Evolutionary conservation across 2,888 invertebrate genomes (phyloP).

Genomic region (Lepidocyrtoides sp.): DNA sequence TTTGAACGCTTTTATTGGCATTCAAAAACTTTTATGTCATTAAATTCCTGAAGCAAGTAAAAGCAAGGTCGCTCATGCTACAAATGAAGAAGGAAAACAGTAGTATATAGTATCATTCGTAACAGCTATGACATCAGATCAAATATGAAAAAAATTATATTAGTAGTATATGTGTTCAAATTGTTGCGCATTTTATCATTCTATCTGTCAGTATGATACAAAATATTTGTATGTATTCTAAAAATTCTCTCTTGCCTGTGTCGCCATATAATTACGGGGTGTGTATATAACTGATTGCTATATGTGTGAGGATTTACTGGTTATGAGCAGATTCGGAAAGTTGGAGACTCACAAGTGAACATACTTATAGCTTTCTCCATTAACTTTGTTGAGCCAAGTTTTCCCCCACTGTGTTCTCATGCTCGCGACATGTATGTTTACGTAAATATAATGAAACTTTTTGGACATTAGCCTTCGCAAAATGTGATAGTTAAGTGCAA

Average conservation of each 20-base stretch:
- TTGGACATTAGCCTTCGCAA: conserved; percentile 39
- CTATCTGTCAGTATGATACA: not conserved
- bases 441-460: conserved; percentile 45
- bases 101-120: not conserved
- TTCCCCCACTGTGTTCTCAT: not conserved
- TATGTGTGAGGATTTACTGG: not conserved
- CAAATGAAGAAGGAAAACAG: not conserved
- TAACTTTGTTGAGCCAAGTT: conserved; percentile 23
- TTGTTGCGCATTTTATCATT: conserved; percentile 40
- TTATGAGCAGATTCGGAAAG: conserved; percentile 46
- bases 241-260: not conserved
- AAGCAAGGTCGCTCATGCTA: conserved; percentile 42
- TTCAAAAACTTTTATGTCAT: not conserved
- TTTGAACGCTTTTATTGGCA: conserved; percentile 9
- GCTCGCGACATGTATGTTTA: conserved; percentile 26
- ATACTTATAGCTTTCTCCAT: conserved; percentile 54
- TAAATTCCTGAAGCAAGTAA: no score
- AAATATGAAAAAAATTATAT: conserved; percentile 8
- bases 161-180: not conserved
- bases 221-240: conserved; percentile 6
- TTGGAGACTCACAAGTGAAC: conserved; percentile 49
- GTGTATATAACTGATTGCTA: not conserved
- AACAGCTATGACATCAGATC: conserved; percentile 41
- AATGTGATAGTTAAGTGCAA: conserved; percentile 40
- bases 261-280: conserved; percentile 27